Base-by-base conservation (phyloP, 2,888 invertebrate genomes). In the Nephrotoma flavescens region DNA sequence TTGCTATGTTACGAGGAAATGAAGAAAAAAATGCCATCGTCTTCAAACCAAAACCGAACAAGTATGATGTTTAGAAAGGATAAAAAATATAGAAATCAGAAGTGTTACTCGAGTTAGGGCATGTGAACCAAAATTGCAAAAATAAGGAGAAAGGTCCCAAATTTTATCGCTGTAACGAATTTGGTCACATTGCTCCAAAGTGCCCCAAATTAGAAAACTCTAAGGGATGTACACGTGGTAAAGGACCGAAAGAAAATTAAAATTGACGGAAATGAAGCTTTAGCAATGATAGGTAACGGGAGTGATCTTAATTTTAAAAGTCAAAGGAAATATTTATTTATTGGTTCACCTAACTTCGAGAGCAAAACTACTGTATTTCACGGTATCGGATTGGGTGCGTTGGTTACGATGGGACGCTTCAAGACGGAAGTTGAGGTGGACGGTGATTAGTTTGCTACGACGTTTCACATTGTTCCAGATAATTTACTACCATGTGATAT, bases 1-100 rank as follows among this genome's bases (percentile, higher is more conserved):
- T 45, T 86, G 4, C 42, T 86, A n/a, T 41, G 42, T 41, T 87
- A 87, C n/a, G 71, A 86, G 44, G 19, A 15, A 12, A 87, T 86
- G 7, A 85, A 85, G 41, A 31, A n/a, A n/a, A 31, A 86, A 42
- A n/a, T 41, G 6, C 6, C 47, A 86, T 52, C n/a, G 42, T 5
- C 0, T 5, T 7, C 15, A 86, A 9, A 11, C 85, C 41, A 85
- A 84, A 47, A 57, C 31, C 83, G n/a, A 12, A 6, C 6, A 6
- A 15, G n/a, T 19, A 6, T 7, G 15, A 0, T 6, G 7, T 6
- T 12, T n/a, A 71, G 19, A 71, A 71, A n/a, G 6, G 6, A 71
- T n/a, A 71, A 7, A n/a, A 12, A 71, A 12, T 71, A 11, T 71
- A 12, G 2, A 47, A 47, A 71, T 71, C n/a, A 71, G 7, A 71